These are phyloP conservation scores for Meda fulgida DNA, from an alignment of 2,797 vertebrate genomes.

Conservation along the genomic window DNA sequence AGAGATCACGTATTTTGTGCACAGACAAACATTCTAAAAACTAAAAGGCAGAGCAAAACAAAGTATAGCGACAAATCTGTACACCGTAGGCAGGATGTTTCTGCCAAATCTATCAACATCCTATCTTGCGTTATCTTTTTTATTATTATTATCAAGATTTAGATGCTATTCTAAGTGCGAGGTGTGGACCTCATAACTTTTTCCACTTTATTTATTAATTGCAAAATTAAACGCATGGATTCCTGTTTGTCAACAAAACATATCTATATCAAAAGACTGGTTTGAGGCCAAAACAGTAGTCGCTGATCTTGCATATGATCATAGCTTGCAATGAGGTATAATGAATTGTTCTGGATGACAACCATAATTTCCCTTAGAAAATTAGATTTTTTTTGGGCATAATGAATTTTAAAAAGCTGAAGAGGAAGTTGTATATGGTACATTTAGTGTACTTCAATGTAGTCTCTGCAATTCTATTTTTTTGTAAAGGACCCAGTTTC, in stretches of 20 bases:
- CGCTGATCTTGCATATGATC: conserved; percentile 29
- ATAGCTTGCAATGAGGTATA: conserved; percentile 11
- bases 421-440: background rate
- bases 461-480: background rate
- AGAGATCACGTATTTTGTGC: background rate
- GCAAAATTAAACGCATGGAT: conserved; percentile 41
- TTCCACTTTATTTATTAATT: conserved; percentile 8
- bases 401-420: background rate
- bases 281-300: conserved; percentile 48
- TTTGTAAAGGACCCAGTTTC: background rate
- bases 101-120: conserved; percentile 60
- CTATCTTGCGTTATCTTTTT: conserved; percentile 50
- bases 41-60: background rate
- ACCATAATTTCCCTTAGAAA: background rate
- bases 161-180: conserved; percentile 26
- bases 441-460: background rate
- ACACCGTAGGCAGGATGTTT: conserved; percentile 47
- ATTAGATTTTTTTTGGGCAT: background rate
- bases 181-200: conserved; percentile 16
- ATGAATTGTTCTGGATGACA: conserved; percentile 32
- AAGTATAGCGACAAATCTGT: conserved; percentile 21
- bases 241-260: conserved; percentile 55
- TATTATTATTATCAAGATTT: conserved; percentile 38
- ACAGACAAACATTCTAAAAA: background rate
- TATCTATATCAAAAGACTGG: conserved; percentile 55